phyloP scores from a whole-genome alignment of 2,113 vertebrate species.

The Electrona antarctica region DNA sequence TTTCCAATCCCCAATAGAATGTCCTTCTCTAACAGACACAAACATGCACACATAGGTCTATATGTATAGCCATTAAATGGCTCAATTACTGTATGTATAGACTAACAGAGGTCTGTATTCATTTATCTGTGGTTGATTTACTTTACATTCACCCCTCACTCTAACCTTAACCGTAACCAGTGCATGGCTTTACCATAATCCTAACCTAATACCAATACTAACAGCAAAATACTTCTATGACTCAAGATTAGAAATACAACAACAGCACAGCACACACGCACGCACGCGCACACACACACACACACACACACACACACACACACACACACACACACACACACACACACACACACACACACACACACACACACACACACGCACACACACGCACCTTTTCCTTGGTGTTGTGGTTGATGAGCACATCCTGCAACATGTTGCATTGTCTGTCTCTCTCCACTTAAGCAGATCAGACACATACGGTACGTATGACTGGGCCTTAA shows the following conservation, averaged over 20 bases:
- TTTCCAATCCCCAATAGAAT: neutral
- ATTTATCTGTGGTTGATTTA: too few species aligned
- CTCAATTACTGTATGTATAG: too few species aligned
- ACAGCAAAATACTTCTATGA: too few species aligned
- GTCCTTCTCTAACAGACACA: neutral
- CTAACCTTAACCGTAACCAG: too few species aligned
- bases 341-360: neutral
- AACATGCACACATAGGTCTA: too few species aligned
- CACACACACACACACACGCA: neutral
- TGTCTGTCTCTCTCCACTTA: constrained; percentile 22
- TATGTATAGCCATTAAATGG: too few species aligned
- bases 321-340: neutral
- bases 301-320: neutral
- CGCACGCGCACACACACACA: neutral
- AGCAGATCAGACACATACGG: constrained; percentile 36
- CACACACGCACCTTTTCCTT: neutral
- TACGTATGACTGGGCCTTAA: constrained; percentile 9
- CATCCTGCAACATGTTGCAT: neutral
- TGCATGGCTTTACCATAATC: too few species aligned
- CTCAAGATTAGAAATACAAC: neutral
- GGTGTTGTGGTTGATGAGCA: neutral
- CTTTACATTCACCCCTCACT: too few species aligned
- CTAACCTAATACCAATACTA: too few species aligned
- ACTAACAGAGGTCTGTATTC: too few species aligned
- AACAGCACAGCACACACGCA: neutral